A percentile compares a stretch with the other conserved stretches of the same genome.
Evolutionary conservation across 2,888 invertebrate genomes (phyloP).

Genomic region (Chesias legatella): DNA sequence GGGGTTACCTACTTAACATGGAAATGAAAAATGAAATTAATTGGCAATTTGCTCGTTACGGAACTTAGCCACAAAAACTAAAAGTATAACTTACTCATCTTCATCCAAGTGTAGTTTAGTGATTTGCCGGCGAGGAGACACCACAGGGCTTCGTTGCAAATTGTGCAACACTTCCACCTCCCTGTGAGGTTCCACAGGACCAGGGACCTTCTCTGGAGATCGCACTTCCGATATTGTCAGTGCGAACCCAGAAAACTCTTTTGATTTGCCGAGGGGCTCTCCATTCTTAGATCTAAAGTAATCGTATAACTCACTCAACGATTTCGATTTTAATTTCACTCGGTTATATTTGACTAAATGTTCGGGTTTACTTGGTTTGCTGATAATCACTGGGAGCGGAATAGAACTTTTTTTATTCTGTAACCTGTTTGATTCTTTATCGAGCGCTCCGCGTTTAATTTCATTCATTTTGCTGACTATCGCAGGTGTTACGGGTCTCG

Average conservation of each 20-base stretch:
- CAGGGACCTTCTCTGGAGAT: conserved; percentile 62
- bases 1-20: too few relatives aligned
- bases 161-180: conserved; percentile 85
- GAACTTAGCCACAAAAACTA: too few relatives aligned
- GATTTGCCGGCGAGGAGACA: conserved; percentile 76
- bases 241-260: conserved; percentile 56
- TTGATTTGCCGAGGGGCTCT: conserved; percentile 39
- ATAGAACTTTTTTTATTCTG: conserved; percentile 61
- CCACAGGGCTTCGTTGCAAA: conserved; percentile 82
- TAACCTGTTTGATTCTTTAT: conserved; percentile 40
- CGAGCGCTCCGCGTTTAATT: conserved; percentile 53
- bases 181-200: conserved; percentile 80
- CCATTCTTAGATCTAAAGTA: conserved; percentile 69
- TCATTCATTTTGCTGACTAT: conserved; percentile 58
- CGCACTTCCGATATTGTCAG: conserved; percentile 57
- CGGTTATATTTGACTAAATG: conserved; percentile 45
- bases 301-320: conserved; percentile 71
- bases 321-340: conserved; percentile 70
- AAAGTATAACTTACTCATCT: conserved; percentile 56
- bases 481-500: conserved; percentile 42
- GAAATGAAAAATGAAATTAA: too few relatives aligned
- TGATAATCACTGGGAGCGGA: conserved; percentile 64
- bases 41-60: too few relatives aligned
- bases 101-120: conserved; percentile 62
- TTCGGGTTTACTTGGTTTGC: conserved; percentile 43